Evolutionary conservation across 2,888 invertebrate species (phyloP).

Genomic region (Eilema sororculum): DNA sequence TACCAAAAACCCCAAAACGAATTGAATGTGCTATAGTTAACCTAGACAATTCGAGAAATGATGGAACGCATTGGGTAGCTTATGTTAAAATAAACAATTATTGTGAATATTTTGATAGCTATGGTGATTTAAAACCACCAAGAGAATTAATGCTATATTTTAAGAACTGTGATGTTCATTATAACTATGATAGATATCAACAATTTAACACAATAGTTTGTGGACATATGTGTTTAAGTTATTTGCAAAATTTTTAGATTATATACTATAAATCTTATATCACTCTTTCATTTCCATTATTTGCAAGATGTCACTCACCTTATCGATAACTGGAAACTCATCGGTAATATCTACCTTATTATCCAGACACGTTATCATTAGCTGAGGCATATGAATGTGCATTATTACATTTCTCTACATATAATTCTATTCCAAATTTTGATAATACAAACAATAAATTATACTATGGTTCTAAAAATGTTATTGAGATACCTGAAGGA

Average conservation of each 20-base stretch:
- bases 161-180: constrained; percentile 5
- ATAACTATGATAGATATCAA: constrained; percentile 24
- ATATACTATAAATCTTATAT: constrained; percentile 3
- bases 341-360: constrained; percentile 11
- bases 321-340: constrained; percentile 3
- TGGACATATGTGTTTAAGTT: constrained; percentile 25
- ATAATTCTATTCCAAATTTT: too few relatives aligned
- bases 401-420: too few relatives aligned
- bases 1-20: too few relatives aligned
- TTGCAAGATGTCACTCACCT: too few relatives aligned
- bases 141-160: too few relatives aligned
- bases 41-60: constrained; percentile 34
- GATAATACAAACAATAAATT: too few relatives aligned
- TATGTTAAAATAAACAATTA: constrained; percentile 54
- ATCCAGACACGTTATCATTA: neutral
- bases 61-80: constrained; percentile 64
- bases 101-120: constrained; percentile 58
- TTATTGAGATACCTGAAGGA: constrained; percentile 10
- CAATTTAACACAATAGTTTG: constrained; percentile 12
- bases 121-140: constrained; percentile 42
- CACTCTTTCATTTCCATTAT: constrained; percentile 8
- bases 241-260: constrained; percentile 7
- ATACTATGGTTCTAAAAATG: too few relatives aligned
- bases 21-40: too few relatives aligned
- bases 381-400: too few relatives aligned